Conservation (phyloP, 2,797 vertebrate genomes). For the Myotis planiceps region DNA sequence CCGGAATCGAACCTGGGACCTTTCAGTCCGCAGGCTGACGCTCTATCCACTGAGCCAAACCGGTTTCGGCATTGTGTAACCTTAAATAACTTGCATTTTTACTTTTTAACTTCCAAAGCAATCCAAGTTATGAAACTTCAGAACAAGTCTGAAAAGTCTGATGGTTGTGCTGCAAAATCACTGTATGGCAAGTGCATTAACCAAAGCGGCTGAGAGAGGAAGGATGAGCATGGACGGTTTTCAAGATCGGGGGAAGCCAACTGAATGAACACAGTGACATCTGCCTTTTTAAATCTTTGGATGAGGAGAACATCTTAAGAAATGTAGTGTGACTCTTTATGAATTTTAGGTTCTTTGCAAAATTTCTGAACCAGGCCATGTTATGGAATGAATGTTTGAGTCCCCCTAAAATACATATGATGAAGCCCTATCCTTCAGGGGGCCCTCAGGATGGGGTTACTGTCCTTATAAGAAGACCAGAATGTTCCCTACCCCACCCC, state of each 20-base stretch:
- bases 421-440: background rate
- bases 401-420: background rate
- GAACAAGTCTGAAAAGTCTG: slow-evolving; percentile 59
- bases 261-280: slow-evolving; percentile 50
- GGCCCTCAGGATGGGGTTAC: background rate
- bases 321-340: background rate
- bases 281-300: slow-evolving; percentile 37
- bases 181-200: slow-evolving; percentile 32
- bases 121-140: slow-evolving; percentile 57
- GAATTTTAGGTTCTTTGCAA: background rate
- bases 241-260: slow-evolving; percentile 48
- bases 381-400: background rate
- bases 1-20: no score
- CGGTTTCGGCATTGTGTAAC: background rate
- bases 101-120: slow-evolving; percentile 64
- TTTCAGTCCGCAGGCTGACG: no score
- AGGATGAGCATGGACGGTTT: background rate
- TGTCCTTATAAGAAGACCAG: background rate
- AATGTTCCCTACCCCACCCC: no score
- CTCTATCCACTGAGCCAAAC: no score
- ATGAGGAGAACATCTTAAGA: background rate
- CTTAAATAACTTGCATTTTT: slow-evolving; percentile 62
- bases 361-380: slow-evolving; percentile 25
- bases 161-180: slow-evolving; percentile 60
- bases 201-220: background rate